Evolutionary conservation across 2,797 vertebrate species (phyloP).

Genomic region (Platalea minor): DNA sequence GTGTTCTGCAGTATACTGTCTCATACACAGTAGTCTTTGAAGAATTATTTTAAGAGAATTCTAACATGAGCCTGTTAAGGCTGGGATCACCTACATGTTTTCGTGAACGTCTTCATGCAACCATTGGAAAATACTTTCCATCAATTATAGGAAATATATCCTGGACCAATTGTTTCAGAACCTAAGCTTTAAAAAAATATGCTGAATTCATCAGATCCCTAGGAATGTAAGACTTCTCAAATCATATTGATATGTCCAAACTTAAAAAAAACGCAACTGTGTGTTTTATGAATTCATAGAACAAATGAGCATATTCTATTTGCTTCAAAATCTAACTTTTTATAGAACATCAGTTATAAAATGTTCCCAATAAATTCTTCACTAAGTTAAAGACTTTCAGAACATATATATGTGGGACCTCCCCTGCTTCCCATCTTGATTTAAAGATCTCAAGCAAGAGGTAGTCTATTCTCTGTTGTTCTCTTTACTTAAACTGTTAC

Average conservation of each 20-base stretch:
- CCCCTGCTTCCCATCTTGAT: background rate
- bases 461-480: background rate
- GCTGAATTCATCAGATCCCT: background rate
- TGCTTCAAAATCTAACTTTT: background rate
- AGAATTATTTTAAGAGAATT: background rate
- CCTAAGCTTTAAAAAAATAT: background rate
- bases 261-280: background rate
- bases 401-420: background rate
- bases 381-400: background rate
- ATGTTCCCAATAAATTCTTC: background rate
- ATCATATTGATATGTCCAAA: background rate
- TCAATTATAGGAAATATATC: background rate
- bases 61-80: background rate
- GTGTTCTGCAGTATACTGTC: background rate
- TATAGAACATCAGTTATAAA: background rate
- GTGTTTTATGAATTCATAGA: background rate
- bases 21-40: background rate
- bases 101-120: background rate
- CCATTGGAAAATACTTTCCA: background rate
- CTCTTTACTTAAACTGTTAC: background rate
- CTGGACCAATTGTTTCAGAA: background rate
- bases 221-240: background rate
- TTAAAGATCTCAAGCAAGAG: background rate
- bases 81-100: background rate
- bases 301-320: background rate